Percentiles rank a stretch among this genome's conserved stretches.
phyloP scores from a whole-genome alignment of 1,140 invertebrate species.

The Atta colombica region DNA sequence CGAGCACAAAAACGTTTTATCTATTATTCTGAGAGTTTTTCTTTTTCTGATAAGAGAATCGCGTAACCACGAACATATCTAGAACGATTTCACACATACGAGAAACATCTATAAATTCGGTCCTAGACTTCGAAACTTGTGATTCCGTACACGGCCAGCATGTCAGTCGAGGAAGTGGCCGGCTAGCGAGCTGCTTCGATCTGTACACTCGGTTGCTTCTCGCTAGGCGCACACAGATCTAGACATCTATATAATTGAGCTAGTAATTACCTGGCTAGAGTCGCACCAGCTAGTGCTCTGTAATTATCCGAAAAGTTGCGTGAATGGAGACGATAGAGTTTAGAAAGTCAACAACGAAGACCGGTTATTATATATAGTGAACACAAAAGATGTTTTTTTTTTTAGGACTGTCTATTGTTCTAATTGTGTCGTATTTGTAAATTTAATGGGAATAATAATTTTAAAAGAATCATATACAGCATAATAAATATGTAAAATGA shows the following conservation, averaged over 20 bases:
- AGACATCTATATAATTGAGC: not conserved
- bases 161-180: constrained; percentile 57
- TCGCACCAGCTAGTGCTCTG: constrained; percentile 9
- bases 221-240: constrained; percentile 35
- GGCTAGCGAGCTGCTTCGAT: constrained; percentile 28
- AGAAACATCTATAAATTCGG: constrained; percentile 66
- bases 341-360: not conserved
- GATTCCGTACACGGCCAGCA: constrained; percentile 64
- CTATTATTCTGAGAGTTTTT: not conserved
- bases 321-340: constrained; percentile 30
- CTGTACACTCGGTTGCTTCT: constrained; percentile 51
- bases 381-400: not conserved
- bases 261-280: constrained; percentile 29
- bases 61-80: constrained; percentile 31
- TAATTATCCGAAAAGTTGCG: constrained; percentile 52
- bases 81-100: constrained; percentile 35
- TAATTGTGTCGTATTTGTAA: not conserved
- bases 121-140: constrained; percentile 74
- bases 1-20: not conserved
- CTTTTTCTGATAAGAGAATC: not conserved
- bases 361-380: not conserved
- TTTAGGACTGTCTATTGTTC: constrained; percentile 15
- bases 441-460: not conserved
- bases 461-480: not conserved
- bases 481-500: not conserved